Percentiles rank a stretch among this genome's conserved stretches.
Evolutionary conservation across 2,888 invertebrate species (phyloP).

Genomic region (Pterobdella sp.): DNA sequence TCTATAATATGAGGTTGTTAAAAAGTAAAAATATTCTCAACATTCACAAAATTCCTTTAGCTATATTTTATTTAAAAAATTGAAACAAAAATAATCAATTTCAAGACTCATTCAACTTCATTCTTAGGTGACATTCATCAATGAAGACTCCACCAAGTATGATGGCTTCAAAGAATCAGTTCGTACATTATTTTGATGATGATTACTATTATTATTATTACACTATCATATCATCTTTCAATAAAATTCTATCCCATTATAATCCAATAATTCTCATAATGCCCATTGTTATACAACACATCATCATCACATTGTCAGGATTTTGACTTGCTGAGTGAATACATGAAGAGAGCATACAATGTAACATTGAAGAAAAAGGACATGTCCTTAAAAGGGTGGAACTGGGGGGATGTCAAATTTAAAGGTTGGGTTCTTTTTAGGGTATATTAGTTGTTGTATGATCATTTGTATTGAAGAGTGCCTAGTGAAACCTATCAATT

Average conservation of each 20-base stretch:
- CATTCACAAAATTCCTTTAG: too few species aligned
- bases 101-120: not conserved
- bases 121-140: conserved; percentile 45
- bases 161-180: conserved; percentile 84
- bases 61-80: too few species aligned
- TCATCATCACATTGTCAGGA: conserved; percentile 58
- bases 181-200: conserved; percentile 45
- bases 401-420: conserved; percentile 94
- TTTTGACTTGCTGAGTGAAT: conserved; percentile 82
- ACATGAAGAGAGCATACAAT: conserved; percentile 69
- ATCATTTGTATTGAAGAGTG: not conserved
- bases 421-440: conserved; percentile 56
- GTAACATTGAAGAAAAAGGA: conserved; percentile 79
- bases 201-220: not conserved
- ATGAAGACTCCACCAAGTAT: conserved; percentile 80
- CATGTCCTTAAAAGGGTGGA: conserved; percentile 91
- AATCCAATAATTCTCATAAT: not conserved
- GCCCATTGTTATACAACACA: not conserved
- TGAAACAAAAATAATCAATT: too few species aligned
- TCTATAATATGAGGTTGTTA: too few species aligned
- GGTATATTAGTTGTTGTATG: not conserved
- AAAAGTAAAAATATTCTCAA: too few species aligned
- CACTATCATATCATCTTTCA: not conserved
- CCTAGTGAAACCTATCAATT: not conserved
- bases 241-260: not conserved